Evolutionary conservation across 2,888 invertebrate species (phyloP), one percentile per base, ranked within the genome.

Genomic region (Agrotis puta): DNA sequence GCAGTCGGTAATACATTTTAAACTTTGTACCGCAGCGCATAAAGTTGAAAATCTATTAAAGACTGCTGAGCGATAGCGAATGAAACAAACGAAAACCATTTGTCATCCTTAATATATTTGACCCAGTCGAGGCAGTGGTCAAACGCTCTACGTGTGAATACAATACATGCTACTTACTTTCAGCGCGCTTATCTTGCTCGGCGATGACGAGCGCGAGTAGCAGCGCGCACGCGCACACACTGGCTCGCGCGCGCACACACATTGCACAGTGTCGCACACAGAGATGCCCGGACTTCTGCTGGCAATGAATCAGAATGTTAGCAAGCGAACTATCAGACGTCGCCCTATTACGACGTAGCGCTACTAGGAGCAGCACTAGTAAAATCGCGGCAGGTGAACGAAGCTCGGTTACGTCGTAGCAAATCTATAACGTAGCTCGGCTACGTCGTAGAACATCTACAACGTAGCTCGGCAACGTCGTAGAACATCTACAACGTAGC

Each of bases 171-270:
- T 61, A 86, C 91, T 87, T 69, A 92, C 92, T 90, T 72, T 92
- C 92, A 13, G 89, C 88, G 16, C 91, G 83, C 70, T 90, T 90
- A 45, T 84, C 78, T 4, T 82, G 79, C 56, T 79, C 82, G n/a
- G 84, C 87, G 54, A 83, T 66, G n/a, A 84, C 84, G 43, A 87
- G 83, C 33, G 86, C 90, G 73, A 91, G 81, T 79, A 87, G 83
- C 54, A 90, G 80, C 58, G 68, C 77, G 58, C 79, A 74, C 51
- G 65, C 73, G 73, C 66, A 80, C 59, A 64, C 68, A 64, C 77
- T 61, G 58, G 64, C 65, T 45, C 81, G 65, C 63, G 54, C 64
- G 56, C 85, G 69, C 72, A 65, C 63, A 64, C 83, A 64, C 72
- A 85, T 68, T 33, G 33, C 74, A 48, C 76, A n/a, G 53, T 22